phyloP scores from a whole-genome alignment of 2,113 vertebrate species.

The Scophthalmus maximus region DNA sequence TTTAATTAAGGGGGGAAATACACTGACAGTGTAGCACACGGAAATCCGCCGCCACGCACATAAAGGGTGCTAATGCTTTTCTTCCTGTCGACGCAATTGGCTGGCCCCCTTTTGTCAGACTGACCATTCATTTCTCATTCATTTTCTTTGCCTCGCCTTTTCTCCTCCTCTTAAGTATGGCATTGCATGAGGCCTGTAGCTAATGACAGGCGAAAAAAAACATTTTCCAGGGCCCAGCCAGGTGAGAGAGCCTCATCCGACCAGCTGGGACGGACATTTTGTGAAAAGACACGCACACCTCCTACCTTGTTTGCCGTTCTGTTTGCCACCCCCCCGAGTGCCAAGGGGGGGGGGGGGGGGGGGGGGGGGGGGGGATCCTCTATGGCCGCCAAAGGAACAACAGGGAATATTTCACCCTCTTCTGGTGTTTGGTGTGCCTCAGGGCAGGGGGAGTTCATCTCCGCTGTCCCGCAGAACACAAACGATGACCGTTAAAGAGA shows the following conservation, averaged over 20 bases:
- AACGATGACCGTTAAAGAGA: neutral
- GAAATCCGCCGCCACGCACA: constrained; percentile 73
- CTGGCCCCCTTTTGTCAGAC: constrained; percentile 73
- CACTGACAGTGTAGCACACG: constrained; percentile 71
- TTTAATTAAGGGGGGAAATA: constrained; percentile 81
- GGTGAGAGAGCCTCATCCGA: constrained; percentile 55
- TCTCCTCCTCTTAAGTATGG: constrained; percentile 60
- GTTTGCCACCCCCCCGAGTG: constrained; percentile 52
- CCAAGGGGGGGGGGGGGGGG: too few relatives aligned
- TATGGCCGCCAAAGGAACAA: constrained; percentile 30
- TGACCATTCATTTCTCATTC: constrained; percentile 65
- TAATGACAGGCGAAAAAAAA: constrained; percentile 51
- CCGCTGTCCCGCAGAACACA: constrained; percentile 1
- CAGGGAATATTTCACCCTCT: constrained; percentile 48
- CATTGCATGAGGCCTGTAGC: constrained; percentile 58
- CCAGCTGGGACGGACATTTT: constrained; percentile 43
- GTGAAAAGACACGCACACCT: constrained; percentile 57
- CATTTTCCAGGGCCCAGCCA: constrained; percentile 43
- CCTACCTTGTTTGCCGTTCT: constrained; percentile 47
- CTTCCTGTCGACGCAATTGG: constrained; percentile 69
- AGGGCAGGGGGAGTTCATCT: constrained; percentile 49
- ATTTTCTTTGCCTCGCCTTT: constrained; percentile 54
- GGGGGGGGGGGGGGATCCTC: constrained; percentile 43
- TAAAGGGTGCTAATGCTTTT: constrained; percentile 76
- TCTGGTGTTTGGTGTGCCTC: constrained; percentile 74